These are phyloP conservation scores for Caradrina kadenii DNA, from an alignment of 2,888 invertebrate species.

Conservation along the genomic window DNA sequence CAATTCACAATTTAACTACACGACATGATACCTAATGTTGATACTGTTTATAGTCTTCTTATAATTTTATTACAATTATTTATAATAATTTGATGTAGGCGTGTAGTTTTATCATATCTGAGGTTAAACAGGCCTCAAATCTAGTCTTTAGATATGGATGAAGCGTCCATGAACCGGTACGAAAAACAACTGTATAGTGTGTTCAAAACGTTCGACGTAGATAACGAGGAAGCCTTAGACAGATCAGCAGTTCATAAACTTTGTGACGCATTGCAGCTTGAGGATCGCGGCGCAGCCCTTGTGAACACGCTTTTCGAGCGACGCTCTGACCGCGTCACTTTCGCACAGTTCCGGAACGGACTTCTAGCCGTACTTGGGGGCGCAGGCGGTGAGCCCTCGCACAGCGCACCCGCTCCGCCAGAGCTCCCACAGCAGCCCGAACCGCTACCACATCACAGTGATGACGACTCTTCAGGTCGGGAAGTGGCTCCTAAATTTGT, in stretches of 20 bases:
- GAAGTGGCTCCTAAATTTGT: slow-evolving; percentile 94
- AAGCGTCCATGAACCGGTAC: slow-evolving; percentile 92
- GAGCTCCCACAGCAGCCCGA: slow-evolving; percentile 63
- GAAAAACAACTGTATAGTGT: slow-evolving; percentile 95
- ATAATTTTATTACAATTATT: slow-evolving; percentile 24
- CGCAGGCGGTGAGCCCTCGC: slow-evolving; percentile 73
- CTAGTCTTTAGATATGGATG: slow-evolving; percentile 75
- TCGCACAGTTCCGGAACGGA: slow-evolving; percentile 94
- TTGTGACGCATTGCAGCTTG: slow-evolving; percentile 94
- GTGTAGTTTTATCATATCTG: slow-evolving; percentile 18
- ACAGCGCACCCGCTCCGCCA: slow-evolving; percentile 65
- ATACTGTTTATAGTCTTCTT: slow-evolving; percentile 36
- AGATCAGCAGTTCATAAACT: slow-evolving; percentile 92
- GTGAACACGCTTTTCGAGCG: slow-evolving; percentile 91
- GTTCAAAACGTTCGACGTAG: slow-evolving; percentile 94
- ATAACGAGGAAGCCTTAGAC: slow-evolving; percentile 93
- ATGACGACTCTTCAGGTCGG: slow-evolving; percentile 91
- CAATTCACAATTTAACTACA: slow-evolving; percentile 18
- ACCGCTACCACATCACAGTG: slow-evolving; percentile 72
- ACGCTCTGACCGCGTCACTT: slow-evolving; percentile 90
- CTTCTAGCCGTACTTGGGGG: slow-evolving; percentile 93
- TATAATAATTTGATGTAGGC: slow-evolving; percentile 44
- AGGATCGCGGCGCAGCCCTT: slow-evolving; percentile 92
- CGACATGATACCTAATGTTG: slow-evolving; percentile 3
- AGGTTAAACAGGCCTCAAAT: slow-evolving; percentile 31